Evolutionary conservation across 2,797 vertebrate species (phyloP).

Genomic region (Nothura maculosa): DNA sequence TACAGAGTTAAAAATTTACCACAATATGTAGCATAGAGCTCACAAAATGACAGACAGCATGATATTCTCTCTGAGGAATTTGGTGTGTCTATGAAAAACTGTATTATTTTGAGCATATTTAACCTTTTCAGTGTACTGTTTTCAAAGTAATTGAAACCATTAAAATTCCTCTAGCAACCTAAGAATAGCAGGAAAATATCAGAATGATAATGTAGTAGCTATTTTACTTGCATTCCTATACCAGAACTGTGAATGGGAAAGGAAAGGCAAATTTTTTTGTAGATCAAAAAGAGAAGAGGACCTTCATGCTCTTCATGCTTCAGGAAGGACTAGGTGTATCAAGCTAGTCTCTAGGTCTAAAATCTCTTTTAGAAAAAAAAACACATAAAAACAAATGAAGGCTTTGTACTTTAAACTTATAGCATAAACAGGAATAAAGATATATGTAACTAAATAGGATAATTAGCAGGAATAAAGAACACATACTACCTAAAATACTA

Average conservation of each 20-base stretch:
- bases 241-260: neutral
- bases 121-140: constrained; percentile 53
- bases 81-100: constrained; percentile 51
- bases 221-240: neutral
- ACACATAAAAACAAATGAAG: neutral
- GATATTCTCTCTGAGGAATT: constrained; percentile 57
- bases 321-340: neutral
- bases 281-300: neutral
- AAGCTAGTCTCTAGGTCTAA: neutral
- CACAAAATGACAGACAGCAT: constrained; percentile 67
- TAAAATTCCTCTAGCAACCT: constrained; percentile 28
- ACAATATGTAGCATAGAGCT: constrained; percentile 39
- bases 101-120: constrained; percentile 54
- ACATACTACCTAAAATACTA: rapidly evolving
- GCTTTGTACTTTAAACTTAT: neutral
- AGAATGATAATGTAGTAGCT: neutral
- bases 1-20: constrained; percentile 42
- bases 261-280: neutral
- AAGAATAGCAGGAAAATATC: constrained; percentile 31
- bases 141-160: constrained; percentile 37
- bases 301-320: neutral
- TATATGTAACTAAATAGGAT: neutral
- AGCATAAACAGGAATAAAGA: neutral
- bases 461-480: neutral
- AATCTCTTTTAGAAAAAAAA: neutral